Evolutionary conservation across 2,888 invertebrate species (phyloP).

Genomic region (Hyles lineata): DNA sequence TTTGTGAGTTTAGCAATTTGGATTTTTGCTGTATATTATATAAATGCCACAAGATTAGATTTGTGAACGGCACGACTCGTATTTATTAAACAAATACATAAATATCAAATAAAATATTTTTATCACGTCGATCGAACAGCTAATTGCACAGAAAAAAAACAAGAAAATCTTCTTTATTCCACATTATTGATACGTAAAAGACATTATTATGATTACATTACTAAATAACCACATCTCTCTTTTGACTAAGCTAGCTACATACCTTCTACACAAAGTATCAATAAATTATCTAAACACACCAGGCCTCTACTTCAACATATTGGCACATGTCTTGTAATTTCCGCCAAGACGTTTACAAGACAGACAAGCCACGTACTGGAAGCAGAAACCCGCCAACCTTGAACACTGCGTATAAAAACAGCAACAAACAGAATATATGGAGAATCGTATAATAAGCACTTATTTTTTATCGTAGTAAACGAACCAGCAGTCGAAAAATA

Average conservation of each 20-base stretch:
- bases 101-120: neutral
- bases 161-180: no score
- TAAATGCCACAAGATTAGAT: neutral
- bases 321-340: neutral
- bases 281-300: no score
- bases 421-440: slow-evolving; percentile 8
- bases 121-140: no score
- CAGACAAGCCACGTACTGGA: neutral
- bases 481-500: neutral
- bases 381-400: slow-evolving; percentile 18
- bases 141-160: no score
- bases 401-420: slow-evolving; percentile 13
- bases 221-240: no score
- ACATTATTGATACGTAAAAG: no score
- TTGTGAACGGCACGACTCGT: neutral
- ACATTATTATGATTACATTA: no score
- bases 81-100: neutral
- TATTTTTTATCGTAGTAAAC: slow-evolving; percentile 11
- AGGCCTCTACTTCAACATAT: neutral
- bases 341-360: neutral
- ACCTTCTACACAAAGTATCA: no score
- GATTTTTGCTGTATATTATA: no score
- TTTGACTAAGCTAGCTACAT: no score
- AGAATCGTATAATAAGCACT: slow-evolving; percentile 5
- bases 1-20: no score